phyloP scores from a whole-genome alignment of 2,113 vertebrate genomes.

The Seriola quinqueradiata region DNA sequence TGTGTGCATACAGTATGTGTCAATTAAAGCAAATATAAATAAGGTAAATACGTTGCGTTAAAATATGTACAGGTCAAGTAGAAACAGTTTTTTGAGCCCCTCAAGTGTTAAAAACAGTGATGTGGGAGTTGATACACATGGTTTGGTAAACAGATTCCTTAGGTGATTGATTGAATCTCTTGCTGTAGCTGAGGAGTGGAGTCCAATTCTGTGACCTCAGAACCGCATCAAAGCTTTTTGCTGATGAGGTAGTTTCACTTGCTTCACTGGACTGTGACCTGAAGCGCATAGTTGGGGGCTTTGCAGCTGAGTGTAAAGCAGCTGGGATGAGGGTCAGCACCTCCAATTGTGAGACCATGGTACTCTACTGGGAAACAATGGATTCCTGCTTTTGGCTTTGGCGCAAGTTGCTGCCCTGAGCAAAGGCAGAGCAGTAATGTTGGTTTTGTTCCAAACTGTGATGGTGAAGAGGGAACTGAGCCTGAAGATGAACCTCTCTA shows the following conservation, averaged over 20 bases:
- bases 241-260: constrained; percentile 58
- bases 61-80: background rate
- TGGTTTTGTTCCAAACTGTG: background rate
- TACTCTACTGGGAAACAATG: constrained; percentile 29
- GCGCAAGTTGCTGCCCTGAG: background rate
- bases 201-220: constrained; percentile 41
- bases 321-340: constrained; percentile 40
- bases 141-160: constrained; percentile 12
- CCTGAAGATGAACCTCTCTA: background rate
- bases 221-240: constrained; percentile 31
- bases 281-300: constrained; percentile 10
- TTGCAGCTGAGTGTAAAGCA: constrained; percentile 26
- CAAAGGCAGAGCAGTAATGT: background rate
- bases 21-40: background rate
- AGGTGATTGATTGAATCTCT: constrained; percentile 28
- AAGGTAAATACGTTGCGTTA: background rate
- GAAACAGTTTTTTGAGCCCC: background rate
- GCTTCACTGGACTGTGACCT: constrained; percentile 51
- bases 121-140: background rate
- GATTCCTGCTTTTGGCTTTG: background rate
- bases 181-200: constrained; percentile 10
- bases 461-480: background rate
- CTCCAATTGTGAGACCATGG: constrained; percentile 5
- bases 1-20: background rate
- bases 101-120: background rate